phyloP scores from a whole-genome alignment of 2,888 invertebrate genomes.

The Monochamus alternatus region DNA sequence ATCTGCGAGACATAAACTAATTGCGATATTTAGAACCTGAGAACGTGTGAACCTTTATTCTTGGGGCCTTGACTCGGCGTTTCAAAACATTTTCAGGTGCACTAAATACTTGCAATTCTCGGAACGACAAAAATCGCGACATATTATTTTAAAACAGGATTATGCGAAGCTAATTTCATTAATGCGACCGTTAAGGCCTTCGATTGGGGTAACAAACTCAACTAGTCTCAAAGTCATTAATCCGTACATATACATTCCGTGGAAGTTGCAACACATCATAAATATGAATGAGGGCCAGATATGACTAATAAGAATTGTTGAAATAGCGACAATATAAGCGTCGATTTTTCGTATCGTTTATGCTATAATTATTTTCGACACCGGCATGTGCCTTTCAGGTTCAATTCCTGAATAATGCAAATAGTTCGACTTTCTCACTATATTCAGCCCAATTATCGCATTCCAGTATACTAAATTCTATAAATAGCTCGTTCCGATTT shows the following conservation, averaged over 20 bases:
- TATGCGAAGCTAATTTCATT: not conserved
- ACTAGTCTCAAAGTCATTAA: slow-evolving; percentile 17
- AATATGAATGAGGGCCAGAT: slow-evolving; percentile 5
- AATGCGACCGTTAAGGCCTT: slow-evolving; percentile 1
- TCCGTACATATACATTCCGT: slow-evolving; percentile 11
- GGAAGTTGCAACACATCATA: slow-evolving; percentile 9
- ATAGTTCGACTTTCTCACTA: not conserved
- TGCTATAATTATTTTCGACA: not conserved
- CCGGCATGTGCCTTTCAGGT: not conserved
- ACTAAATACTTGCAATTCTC: not conserved
- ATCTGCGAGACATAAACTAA: not conserved
- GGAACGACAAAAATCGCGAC: not conserved
- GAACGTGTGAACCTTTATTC: not conserved
- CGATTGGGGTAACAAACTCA: not conserved
- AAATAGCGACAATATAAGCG: not conserved
- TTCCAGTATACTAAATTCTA: not conserved
- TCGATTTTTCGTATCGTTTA: not conserved
- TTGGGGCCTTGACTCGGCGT: not conserved
- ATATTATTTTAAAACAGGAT: not conserved
- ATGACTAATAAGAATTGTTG: slow-evolving; percentile 10
- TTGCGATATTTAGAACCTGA: slow-evolving; percentile 3
- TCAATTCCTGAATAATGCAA: slow-evolving; percentile 1
- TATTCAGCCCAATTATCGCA: not conserved
- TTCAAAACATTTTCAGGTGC: not conserved
- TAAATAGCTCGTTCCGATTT: not conserved